These are phyloP conservation scores for Coendou prehensilis DNA, from an alignment of 2,797 vertebrate genomes.

Conservation along the genomic window DNA sequence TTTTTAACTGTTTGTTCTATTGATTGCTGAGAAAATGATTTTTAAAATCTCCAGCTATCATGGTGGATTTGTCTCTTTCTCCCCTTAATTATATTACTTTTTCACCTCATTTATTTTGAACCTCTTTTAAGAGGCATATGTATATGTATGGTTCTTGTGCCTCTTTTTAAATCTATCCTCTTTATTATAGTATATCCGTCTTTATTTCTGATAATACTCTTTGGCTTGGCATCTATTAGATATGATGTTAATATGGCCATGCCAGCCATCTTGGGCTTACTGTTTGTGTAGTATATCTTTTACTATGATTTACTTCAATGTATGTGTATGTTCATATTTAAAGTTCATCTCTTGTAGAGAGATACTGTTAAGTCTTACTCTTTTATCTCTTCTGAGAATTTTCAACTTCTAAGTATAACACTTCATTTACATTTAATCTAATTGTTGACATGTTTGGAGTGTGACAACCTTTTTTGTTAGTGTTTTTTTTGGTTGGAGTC, in stretches of 20 bases:
- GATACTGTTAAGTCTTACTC: neutral
- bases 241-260: neutral
- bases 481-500: neutral
- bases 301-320: neutral
- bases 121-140: neutral
- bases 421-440: slow-evolving; percentile 1
- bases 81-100: neutral
- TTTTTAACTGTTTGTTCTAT: neutral
- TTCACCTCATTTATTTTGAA: neutral
- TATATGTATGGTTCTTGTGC: neutral
- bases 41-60: neutral
- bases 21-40: neutral
- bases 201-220: slow-evolving; percentile 20
- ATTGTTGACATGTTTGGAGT: neutral
- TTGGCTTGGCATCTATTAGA: neutral
- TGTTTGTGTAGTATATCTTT: neutral
- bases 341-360: neutral
- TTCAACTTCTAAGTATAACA: neutral
- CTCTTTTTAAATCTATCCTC: neutral
- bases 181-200: neutral
- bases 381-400: slow-evolving; percentile 18
- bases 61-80: neutral
- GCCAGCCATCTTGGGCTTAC: neutral
- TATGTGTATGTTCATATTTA: neutral
- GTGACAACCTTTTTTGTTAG: neutral